phyloP scores from a whole-genome alignment of 2,113 vertebrate species.

The Collichthys lucidus region DNA sequence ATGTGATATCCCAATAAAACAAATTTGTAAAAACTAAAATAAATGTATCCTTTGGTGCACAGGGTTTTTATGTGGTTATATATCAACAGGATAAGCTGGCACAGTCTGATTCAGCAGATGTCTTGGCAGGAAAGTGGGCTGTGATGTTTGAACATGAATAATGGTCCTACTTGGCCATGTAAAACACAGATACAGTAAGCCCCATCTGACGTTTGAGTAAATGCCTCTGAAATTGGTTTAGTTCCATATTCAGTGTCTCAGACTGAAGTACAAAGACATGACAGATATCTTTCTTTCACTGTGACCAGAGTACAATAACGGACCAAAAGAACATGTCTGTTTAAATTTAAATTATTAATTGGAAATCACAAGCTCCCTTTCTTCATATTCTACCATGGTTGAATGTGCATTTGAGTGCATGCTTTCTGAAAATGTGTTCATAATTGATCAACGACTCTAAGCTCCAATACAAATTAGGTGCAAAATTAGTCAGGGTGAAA shows the following conservation, averaged over 20 bases:
- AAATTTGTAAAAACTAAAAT: too few species aligned
- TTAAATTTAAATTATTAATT: constrained; percentile 58
- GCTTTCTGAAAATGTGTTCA: constrained; percentile 44
- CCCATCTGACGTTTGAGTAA: constrained; percentile 49
- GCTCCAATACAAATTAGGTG: constrained; percentile 57
- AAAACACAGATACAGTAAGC: constrained; percentile 55
- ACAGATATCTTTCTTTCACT: constrained; percentile 3
- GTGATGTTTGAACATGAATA: constrained; percentile 68
- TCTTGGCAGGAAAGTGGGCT: constrained; percentile 36
- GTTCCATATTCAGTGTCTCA: constrained; percentile 21
- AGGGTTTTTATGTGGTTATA: constrained; percentile 43
- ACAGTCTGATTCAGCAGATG: constrained; percentile 55
- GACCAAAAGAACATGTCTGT: constrained; percentile 20
- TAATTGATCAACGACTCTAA: constrained; percentile 51
- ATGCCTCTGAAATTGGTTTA: constrained; percentile 62
- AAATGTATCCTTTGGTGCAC: constrained; percentile 19
- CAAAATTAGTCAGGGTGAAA: constrained; percentile 58
- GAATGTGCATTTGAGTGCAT: constrained; percentile 33
- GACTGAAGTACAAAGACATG: constrained; percentile 31
- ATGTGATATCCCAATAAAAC: too few species aligned
- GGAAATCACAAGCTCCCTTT: constrained; percentile 22
- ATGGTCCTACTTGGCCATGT: constrained; percentile 49
- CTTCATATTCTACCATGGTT: constrained; percentile 27
- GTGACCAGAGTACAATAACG: constrained; percentile 15
- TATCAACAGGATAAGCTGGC: constrained; percentile 50